A percentile compares a stretch with the other conserved stretches of the same genome.
Evolutionary conservation across 2,888 invertebrate species (phyloP).

Genomic region (Hemaris fuciformis): DNA sequence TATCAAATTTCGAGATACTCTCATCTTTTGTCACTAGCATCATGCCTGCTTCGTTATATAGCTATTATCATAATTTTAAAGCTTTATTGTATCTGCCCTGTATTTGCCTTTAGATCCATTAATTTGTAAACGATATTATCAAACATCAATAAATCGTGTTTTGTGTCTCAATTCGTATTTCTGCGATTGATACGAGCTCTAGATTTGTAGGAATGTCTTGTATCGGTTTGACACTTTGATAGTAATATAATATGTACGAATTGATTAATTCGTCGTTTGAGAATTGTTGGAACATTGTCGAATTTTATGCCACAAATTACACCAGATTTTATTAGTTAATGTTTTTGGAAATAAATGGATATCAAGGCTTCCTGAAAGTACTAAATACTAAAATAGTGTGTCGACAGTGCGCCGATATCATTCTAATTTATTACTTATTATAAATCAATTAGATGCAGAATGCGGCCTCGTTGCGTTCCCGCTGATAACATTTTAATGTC

Average conservation of each 20-base stretch:
- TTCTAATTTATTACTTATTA: conserved; percentile 32
- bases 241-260: background rate
- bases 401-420: background rate
- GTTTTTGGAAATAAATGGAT: background rate
- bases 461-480: conserved; percentile 5
- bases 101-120: background rate
- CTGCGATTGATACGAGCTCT: background rate
- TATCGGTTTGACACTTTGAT: background rate
- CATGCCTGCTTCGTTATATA: background rate
- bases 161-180: background rate
- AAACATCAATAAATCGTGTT: background rate
- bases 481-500: conserved; percentile 15
- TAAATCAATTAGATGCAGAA: conserved; percentile 32
- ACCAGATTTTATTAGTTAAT: background rate
- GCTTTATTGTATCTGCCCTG: background rate
- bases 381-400: background rate
- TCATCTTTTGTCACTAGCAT: no score
- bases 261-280: background rate
- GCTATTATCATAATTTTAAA: background rate
- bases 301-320: background rate
- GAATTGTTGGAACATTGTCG: no score
- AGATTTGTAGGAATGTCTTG: background rate
- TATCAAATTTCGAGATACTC: no score
- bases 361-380: conserved; percentile 7
- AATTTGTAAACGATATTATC: background rate